phyloP scores from a whole-genome alignment of 1,140 invertebrate genomes.

The Trissolcus basalis region DNA sequence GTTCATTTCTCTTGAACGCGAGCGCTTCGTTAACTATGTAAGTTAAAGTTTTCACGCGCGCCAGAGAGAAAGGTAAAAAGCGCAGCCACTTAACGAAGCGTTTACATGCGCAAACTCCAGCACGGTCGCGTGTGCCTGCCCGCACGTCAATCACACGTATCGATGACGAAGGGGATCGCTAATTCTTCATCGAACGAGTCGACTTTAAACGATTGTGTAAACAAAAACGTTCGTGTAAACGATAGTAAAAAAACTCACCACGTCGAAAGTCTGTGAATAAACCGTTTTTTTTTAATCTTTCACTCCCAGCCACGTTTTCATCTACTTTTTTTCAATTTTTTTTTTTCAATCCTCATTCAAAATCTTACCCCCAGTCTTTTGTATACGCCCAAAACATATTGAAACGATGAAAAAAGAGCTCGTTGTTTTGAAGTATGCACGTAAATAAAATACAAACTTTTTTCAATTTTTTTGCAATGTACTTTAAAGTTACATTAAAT shows the following conservation, averaged over 20 bases:
- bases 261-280: too few relatives aligned
- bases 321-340: slow-evolving; percentile 2
- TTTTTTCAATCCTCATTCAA: too few relatives aligned
- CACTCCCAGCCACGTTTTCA: neutral
- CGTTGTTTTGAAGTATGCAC: too few relatives aligned
- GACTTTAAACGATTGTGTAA: slow-evolving; percentile 1
- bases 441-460: too few relatives aligned
- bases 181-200: too few relatives aligned
- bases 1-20: slow-evolving; percentile 26
- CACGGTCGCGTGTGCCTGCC: slow-evolving; percentile 23
- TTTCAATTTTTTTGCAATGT: too few relatives aligned
- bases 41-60: slow-evolving; percentile 22
- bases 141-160: slow-evolving; percentile 3
- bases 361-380: too few relatives aligned
- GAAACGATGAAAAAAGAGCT: too few relatives aligned
- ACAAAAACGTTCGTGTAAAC: slow-evolving; percentile 16
- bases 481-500: too few relatives aligned
- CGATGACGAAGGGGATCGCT: slow-evolving; percentile 16
- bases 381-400: too few relatives aligned
- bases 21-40: slow-evolving; percentile 35
- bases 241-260: too few relatives aligned
- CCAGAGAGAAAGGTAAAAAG: slow-evolving; percentile 44
- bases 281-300: neutral
- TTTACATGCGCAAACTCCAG: slow-evolving; percentile 19
- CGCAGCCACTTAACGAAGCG: slow-evolving; percentile 24